These are phyloP conservation scores for Heterocephalus glaber DNA, from an alignment of 2,113 vertebrate genomes.

Conservation along the genomic window DNA sequence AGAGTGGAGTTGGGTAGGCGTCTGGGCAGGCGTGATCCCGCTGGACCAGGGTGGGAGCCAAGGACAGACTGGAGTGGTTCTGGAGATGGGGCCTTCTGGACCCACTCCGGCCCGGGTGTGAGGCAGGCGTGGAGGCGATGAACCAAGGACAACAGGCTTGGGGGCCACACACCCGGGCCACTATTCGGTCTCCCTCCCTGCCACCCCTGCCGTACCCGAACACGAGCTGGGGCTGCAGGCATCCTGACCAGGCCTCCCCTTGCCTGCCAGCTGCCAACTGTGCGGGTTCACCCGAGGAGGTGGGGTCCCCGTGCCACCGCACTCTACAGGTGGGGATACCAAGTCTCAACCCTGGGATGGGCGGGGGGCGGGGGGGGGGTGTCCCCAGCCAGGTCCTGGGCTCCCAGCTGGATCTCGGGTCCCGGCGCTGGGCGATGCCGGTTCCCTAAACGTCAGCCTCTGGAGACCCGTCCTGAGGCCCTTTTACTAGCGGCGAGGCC, in stretches of 20 bases:
- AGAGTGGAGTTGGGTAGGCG: background rate
- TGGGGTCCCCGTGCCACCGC: background rate
- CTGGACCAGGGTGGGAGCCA: accelerated
- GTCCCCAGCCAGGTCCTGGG: background rate
- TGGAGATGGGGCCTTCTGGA: background rate
- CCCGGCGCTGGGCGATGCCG: background rate
- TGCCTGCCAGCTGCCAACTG: background rate
- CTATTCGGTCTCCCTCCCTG: background rate
- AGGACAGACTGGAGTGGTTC: accelerated
- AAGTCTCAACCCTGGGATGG: background rate
- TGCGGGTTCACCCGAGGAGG: background rate
- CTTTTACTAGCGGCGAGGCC: background rate
- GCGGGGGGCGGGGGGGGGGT: background rate
- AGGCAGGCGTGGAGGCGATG: accelerated
- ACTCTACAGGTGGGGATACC: background rate
- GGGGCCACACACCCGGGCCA: background rate
- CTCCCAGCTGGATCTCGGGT: background rate
- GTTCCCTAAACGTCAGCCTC: background rate
- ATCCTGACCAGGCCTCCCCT: background rate
- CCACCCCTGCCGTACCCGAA: background rate
- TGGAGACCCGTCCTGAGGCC: background rate
- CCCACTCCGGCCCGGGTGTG: accelerated
- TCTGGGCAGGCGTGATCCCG: background rate
- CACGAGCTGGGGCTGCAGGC: background rate
- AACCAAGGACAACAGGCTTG: background rate